Percentiles rank a stretch among this genome's conserved stretches.
Conservation (phyloP, 2,113 vertebrate species). For the Peromyscus leucopus region DNA sequence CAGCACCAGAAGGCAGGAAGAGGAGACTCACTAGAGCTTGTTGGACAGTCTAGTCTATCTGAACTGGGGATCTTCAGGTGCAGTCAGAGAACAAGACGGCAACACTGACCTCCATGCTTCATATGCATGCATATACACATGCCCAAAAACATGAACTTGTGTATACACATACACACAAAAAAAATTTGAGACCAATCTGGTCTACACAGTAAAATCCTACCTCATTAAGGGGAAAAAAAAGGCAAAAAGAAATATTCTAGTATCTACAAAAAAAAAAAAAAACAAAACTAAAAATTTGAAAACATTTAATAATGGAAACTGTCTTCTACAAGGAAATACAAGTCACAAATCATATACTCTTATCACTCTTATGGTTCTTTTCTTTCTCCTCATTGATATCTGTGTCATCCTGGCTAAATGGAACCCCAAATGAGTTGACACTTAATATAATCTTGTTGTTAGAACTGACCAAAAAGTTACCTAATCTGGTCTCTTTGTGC, state of each 20-base stretch:
- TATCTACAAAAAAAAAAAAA: neutral
- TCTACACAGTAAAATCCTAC: neutral
- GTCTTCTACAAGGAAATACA: constrained; percentile 23
- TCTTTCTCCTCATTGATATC: neutral
- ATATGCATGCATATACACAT: neutral
- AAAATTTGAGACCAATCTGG: neutral
- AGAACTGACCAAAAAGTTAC: neutral
- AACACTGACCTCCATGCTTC: neutral
- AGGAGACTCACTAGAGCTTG: neutral
- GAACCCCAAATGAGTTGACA: neutral
- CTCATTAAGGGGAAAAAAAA: neutral
- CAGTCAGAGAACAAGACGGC: neutral
- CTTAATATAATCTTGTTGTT: neutral
- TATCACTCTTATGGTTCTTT: neutral
- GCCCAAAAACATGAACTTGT: neutral
- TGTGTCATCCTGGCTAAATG: neutral
- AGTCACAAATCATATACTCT: constrained; percentile 8
- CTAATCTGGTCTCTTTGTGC: neutral
- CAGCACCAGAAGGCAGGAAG: neutral
- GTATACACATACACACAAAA: neutral
- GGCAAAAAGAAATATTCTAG: constrained; percentile 30
- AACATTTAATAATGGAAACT: constrained; percentile 50
- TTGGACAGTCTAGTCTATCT: neutral
- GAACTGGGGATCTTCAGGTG: neutral
- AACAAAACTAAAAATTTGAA: constrained; percentile 33